Conservation (phyloP, 1,140 invertebrate species). For the Ridgeia piscesae region DNA sequence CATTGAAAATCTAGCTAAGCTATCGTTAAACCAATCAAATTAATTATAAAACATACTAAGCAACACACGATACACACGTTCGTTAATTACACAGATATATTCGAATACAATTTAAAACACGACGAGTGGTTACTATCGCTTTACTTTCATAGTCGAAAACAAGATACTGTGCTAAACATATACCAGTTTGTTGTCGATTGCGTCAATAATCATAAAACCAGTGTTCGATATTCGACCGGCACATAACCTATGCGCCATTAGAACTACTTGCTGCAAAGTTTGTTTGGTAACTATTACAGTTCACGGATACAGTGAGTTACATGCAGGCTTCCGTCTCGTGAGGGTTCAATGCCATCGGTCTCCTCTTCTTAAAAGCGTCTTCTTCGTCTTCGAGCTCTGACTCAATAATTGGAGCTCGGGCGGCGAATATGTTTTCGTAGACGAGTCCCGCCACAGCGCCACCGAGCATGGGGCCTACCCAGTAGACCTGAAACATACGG, state of each 20-base stretch:
- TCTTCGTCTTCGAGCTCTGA: not conserved
- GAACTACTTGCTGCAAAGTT: not conserved
- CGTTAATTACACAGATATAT: not conserved
- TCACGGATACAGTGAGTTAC: not conserved
- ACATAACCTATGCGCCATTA: too few species aligned
- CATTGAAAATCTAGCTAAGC: not conserved
- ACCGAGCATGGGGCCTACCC: slow-evolving; percentile 83
- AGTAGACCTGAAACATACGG: slow-evolving; percentile 71
- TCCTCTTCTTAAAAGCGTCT: not conserved
- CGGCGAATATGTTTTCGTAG: slow-evolving; percentile 62
- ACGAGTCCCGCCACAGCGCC: slow-evolving; percentile 73
- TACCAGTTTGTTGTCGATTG: not conserved
- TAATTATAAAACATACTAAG: not conserved
- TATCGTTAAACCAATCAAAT: not conserved
- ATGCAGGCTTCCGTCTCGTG: not conserved
- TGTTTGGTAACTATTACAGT: not conserved
- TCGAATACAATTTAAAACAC: not conserved
- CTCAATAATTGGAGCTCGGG: not conserved
- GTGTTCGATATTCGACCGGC: not conserved
- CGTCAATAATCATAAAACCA: not conserved
- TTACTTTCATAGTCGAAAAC: not conserved
- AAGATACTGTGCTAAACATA: not conserved
- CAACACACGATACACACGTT: not conserved
- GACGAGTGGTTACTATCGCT: not conserved
- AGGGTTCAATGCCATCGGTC: not conserved